A percentile compares a stretch with the other conserved stretches of the same genome.
Conservation (phyloP, 1,140 invertebrate genomes). For the Prorops nasuta region DNA sequence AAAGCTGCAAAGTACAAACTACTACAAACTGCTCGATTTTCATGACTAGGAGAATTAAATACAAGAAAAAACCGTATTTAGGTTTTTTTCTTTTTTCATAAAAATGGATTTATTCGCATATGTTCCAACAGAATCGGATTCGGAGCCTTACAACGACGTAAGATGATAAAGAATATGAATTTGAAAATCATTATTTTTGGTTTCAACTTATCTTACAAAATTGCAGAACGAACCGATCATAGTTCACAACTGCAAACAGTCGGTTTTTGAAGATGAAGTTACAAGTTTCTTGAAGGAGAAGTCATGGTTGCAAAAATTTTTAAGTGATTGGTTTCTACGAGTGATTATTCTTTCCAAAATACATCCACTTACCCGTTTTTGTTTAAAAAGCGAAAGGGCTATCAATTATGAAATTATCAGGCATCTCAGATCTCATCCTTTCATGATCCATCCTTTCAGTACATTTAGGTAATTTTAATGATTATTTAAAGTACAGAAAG, state of each 20-base stretch:
- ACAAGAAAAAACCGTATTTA: too few species aligned
- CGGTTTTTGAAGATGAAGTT: constrained; percentile 21
- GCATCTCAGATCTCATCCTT: constrained; percentile 35
- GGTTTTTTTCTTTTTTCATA: background rate
- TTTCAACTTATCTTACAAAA: background rate
- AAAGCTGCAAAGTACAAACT: too few species aligned
- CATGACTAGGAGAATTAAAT: too few species aligned
- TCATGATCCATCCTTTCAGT: constrained; percentile 49
- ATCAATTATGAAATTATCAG: constrained; percentile 42
- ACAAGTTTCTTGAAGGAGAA: constrained; percentile 9
- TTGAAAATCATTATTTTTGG: too few species aligned
- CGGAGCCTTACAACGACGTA: too few species aligned
- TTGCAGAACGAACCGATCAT: constrained; percentile 10
- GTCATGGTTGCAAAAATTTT: constrained; percentile 10
- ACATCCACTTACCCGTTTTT: constrained; percentile 32
- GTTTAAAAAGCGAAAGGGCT: constrained; percentile 37
- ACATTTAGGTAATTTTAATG: constrained; percentile 27
- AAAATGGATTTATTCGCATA: constrained; percentile 22
- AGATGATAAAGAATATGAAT: too few species aligned
- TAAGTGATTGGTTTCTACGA: constrained; percentile 24
- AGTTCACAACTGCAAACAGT: constrained; percentile 29
- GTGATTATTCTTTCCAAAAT: constrained; percentile 18
- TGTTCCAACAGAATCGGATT: too few species aligned
- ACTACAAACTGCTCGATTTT: too few species aligned
- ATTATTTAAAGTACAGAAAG: too few species aligned